Percentiles rank a stretch among this genome's conserved stretches.
phyloP scores from a whole-genome alignment of 2,113 vertebrate genomes.

The Rhea americana region DNA sequence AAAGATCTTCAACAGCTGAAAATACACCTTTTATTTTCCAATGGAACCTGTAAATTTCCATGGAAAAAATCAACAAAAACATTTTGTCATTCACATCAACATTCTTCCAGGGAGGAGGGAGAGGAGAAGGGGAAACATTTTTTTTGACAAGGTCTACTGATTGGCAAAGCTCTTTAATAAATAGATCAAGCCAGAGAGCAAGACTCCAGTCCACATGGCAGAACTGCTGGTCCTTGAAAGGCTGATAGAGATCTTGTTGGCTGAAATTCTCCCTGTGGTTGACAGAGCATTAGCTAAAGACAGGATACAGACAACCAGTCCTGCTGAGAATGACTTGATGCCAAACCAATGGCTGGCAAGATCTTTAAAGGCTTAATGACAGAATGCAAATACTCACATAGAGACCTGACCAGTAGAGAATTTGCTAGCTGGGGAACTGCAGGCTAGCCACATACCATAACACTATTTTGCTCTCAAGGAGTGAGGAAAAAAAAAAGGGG shows the following conservation, averaged over 20 bases:
- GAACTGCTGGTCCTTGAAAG: constrained; percentile 63
- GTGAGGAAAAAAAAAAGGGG: not conserved
- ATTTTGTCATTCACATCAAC: constrained; percentile 45
- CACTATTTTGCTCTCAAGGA: constrained; percentile 18
- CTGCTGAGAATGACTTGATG: constrained; percentile 62
- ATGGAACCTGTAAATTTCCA: constrained; percentile 59
- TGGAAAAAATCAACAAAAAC: not conserved
- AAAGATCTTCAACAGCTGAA: constrained; percentile 3
- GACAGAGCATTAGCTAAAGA: constrained; percentile 68
- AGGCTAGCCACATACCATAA: not conserved
- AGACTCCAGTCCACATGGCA: constrained; percentile 40
- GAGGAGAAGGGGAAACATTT: constrained; percentile 45
- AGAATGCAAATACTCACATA: constrained; percentile 14
- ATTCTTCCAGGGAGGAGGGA: constrained; percentile 47
- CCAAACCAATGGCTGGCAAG: constrained; percentile 67
- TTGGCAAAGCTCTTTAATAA: constrained; percentile 63
- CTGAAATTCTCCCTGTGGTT: constrained; percentile 49
- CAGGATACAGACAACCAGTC: constrained; percentile 64
- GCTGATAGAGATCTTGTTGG: constrained; percentile 69
- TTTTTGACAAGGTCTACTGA: constrained; percentile 61
- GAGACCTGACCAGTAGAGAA: constrained; percentile 41
- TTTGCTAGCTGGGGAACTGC: constrained; percentile 31
- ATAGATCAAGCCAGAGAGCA: constrained; percentile 45
- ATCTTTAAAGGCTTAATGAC: constrained; percentile 58
- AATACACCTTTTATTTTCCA: not conserved